phyloP scores from a whole-genome alignment of 2,888 invertebrate genomes.

The Pycnomerus fuliginosus region DNA sequence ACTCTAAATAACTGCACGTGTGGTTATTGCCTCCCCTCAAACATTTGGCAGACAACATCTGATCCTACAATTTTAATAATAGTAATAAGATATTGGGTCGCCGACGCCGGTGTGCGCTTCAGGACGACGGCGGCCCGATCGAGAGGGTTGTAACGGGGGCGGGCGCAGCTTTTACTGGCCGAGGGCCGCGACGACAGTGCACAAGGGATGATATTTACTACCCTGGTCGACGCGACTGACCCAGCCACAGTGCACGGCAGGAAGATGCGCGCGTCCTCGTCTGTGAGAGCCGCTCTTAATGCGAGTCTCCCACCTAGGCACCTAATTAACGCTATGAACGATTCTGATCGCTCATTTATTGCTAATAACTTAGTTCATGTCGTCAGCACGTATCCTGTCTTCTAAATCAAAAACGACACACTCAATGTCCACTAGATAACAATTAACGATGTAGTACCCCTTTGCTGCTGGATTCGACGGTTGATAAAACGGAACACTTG shows the following conservation, averaged over 20 bases:
- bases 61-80: conserved; percentile 40
- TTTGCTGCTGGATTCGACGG: conserved; percentile 2
- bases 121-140: conserved; percentile 21
- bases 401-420: conserved; percentile 30
- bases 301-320: conserved; percentile 47
- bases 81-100: conserved; percentile 35
- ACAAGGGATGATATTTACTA: conserved; percentile 25
- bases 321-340: conserved; percentile 52
- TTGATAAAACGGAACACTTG: conserved; percentile 4
- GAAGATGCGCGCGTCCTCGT: conserved; percentile 42
- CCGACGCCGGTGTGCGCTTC: conserved; percentile 27
- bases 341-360: conserved; percentile 50
- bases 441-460: conserved; percentile 28
- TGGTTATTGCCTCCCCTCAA: conserved; percentile 48
- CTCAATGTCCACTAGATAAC: conserved; percentile 45
- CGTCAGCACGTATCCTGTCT: conserved; percentile 41
- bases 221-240: conserved; percentile 29
- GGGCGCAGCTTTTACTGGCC: conserved; percentile 35
- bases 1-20: conserved; percentile 31
- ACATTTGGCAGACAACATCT: conserved; percentile 53
- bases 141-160: conserved; percentile 40
- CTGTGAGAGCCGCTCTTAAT: conserved; percentile 32
- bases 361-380: conserved; percentile 50
- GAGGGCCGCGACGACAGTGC: conserved; percentile 39
- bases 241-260: conserved; percentile 41